Base-by-base conservation (phyloP, 2,888 invertebrate genomes). In the Germaria angustata region DNA sequence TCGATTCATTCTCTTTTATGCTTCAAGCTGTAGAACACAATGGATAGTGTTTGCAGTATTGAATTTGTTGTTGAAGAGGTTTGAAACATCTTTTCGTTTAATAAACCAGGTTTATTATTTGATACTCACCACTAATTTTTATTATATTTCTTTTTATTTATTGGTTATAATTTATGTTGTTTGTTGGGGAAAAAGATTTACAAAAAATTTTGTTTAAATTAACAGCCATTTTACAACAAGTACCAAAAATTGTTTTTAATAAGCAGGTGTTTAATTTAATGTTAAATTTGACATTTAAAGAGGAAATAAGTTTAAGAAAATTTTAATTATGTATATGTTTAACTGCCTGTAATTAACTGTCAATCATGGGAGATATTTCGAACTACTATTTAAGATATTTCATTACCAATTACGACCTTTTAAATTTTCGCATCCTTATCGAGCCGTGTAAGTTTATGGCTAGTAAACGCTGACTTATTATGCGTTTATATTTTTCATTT, bases 211-310 rank as follows among this genome's bases (percentile, higher is more conserved):
- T 28, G 3, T 28, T 28, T 28, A 28, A 28, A 28, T 3, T 28
- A 28, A 6, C 28, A 28, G 28, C 3, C 28, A 28, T 28, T 28
- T n/a, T n/a, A n/a, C n/a, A n/a, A n/a, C n/a, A n/a, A n/a, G 20
- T 22, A 9, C 8, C 13, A n/a, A 32, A 5, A 53, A 53, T 15
- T 32, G 7, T 53, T 24, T 22, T 24, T 51, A 51, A 28, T 53
- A 53, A 6, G 53, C 32, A 53, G 28, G 53, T 53, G 53, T 53
- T 51, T 53, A 17, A n/a, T 51, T 51, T 28, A 51, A 28, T 51
- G 24, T 51, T 51, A 2, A 28, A 28, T 51, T 51, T 51, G 51
- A 2, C 51, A 51, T 51, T 51, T 28, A 51, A 15, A 28, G 51
- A 51, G 51, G 51, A 51, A 51, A 51, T 51, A n/a, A n/a, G 0